phyloP scores from a whole-genome alignment of 2,888 invertebrate genomes.

The Caenorhabditis sp. region DNA sequence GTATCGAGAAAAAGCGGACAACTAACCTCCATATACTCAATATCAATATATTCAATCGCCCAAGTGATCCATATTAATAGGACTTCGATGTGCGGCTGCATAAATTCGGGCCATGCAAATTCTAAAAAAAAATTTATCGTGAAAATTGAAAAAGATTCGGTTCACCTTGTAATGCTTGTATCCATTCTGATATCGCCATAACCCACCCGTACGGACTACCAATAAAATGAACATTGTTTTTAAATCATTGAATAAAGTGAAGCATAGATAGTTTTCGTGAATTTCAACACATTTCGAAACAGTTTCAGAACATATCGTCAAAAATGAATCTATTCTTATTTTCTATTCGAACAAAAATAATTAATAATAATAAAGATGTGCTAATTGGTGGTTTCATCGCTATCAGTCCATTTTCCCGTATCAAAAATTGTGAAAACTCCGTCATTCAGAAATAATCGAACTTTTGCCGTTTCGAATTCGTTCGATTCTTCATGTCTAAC shows the following conservation, averaged over 20 bases:
- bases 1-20: too few relatives aligned
- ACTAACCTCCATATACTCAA: constrained; percentile 67
- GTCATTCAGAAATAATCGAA: constrained; percentile 37
- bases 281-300: background rate
- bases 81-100: constrained; percentile 68
- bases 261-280: background rate
- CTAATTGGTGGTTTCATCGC: background rate
- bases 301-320: background rate
- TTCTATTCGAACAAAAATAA: too few relatives aligned
- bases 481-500: constrained; percentile 33
- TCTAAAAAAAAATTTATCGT: constrained; percentile 18
- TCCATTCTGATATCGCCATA: constrained; percentile 51
- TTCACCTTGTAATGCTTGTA: constrained; percentile 46
- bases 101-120: constrained; percentile 66
- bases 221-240: background rate
- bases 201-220: background rate
- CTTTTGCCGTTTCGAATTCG: constrained; percentile 49
- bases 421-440: constrained; percentile 58
- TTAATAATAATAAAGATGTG: background rate
- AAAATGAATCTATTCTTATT: background rate
- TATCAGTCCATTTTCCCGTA: constrained; percentile 42
- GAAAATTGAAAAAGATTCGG: constrained; percentile 1
- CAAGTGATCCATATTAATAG: constrained; percentile 60
- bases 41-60: constrained; percentile 66
- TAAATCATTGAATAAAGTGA: background rate